Conservation (phyloP, 2,113 vertebrate species). For the Silurus meridionalis region DNA sequence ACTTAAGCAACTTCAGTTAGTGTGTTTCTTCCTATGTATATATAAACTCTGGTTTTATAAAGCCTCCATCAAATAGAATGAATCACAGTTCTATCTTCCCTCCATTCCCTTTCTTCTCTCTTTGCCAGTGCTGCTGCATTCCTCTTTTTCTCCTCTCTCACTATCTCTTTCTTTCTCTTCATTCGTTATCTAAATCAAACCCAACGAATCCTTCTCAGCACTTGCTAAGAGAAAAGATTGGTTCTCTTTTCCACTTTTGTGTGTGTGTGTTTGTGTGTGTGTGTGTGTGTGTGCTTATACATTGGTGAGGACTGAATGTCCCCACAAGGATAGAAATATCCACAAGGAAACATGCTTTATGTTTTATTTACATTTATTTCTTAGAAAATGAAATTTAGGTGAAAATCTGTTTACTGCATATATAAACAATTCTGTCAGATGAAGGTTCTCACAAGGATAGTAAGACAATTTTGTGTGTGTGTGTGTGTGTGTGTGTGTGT, state of each 20-base stretch:
- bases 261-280: constrained; percentile 47
- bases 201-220: constrained; percentile 58
- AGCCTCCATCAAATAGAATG: not conserved
- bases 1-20: not conserved
- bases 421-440: not conserved
- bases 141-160: constrained; percentile 42
- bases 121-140: constrained; percentile 44
- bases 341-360: not conserved
- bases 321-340: not conserved
- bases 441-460: not conserved
- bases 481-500: not conserved
- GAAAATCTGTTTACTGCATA: not conserved
- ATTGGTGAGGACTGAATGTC: not conserved
- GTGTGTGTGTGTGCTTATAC: not conserved
- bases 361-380: not conserved
- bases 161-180: constrained; percentile 45
- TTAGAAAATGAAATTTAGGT: not conserved
- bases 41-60: not conserved
- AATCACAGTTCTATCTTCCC: constrained; percentile 20
- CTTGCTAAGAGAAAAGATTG: constrained; percentile 56
- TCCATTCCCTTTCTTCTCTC: constrained; percentile 45
- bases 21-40: not conserved
- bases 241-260: constrained; percentile 57
- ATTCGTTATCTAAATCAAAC: constrained; percentile 63
- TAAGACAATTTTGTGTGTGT: not conserved